phyloP scores from a whole-genome alignment of 1,140 invertebrate species.

The Pantala flavescens region DNA sequence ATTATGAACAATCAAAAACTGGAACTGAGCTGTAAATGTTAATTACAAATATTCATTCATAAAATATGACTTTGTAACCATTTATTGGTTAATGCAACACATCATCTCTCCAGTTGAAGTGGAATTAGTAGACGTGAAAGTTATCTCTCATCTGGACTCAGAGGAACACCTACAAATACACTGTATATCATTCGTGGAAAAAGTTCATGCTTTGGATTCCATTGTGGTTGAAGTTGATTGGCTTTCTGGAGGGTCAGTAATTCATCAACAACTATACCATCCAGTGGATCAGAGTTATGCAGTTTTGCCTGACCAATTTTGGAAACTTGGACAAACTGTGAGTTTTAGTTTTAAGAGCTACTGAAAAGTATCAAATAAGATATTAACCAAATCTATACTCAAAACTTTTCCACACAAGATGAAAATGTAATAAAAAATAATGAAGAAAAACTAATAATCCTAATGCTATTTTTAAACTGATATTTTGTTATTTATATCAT shows the following conservation, averaged over 20 bases:
- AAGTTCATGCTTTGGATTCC: conserved; percentile 25
- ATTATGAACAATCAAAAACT: too few species aligned
- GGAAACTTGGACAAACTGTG: conserved; percentile 26
- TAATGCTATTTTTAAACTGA: too few species aligned
- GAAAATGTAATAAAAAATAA: too few species aligned
- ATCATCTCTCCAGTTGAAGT: conserved; percentile 24
- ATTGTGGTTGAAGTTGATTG: conserved; percentile 27
- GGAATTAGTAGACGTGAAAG: conserved; percentile 27
- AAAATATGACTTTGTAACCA: too few species aligned
- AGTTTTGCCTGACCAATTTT: conserved; percentile 26
- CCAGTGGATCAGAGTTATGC: conserved; percentile 26
- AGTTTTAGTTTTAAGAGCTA: background rate
- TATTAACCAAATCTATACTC: too few species aligned
- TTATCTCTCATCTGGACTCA: conserved; percentile 23
- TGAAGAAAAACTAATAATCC: too few species aligned
- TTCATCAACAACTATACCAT: conserved; percentile 26
- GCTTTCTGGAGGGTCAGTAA: conserved; percentile 24
- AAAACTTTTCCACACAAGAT: too few species aligned
- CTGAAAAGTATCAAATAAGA: too few species aligned
- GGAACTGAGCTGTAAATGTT: too few species aligned
- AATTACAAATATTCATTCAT: too few species aligned
- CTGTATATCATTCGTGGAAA: conserved; percentile 25
- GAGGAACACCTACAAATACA: conserved; percentile 25
- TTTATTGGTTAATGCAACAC: too few species aligned
- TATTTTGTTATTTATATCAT: too few species aligned